Evolutionary conservation across 1,140 invertebrate genomes (phyloP), one percentile per base, ranked within the genome.

Genomic region (Grapholita molesta): DNA sequence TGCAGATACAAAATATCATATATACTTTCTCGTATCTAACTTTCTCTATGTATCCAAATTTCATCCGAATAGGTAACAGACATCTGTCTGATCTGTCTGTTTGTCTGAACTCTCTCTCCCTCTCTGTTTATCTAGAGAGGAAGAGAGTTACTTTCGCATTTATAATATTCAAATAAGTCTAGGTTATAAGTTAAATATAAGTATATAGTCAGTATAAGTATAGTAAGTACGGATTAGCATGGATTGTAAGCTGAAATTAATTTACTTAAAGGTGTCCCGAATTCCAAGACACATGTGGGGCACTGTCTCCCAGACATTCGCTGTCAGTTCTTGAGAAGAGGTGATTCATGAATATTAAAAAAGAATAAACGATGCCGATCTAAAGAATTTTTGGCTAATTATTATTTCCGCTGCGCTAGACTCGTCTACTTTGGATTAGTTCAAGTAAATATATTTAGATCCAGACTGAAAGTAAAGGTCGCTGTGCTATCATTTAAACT

Each of bases 281-380:
- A 61, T 61, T 61, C 55, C 25, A 21, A 48, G 42, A 21, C 55
- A 61, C 55, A 61, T 61, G 55, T 61, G 55, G 55, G 42, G n/a
- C 25, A 30, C 23, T 30, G 53, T 30, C 25, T 28, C 55, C 55
- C 55, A 61, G 55, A 61, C 55, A 30, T 61, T 25, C 32, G 55
- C 24, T 28, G 28, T 61, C 42, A 11, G 18, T 61, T 32, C 25
- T 30, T 9, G 25, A 32, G 30, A 61, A 24, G 0, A 5, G 23
- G 8, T 61, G 55, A 61, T 28, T 61, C 55, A 61, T 18, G 24
- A 61, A 30, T 30, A 48, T 48, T 48, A 15, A 15, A 15, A 15
- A 15, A 38, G 18, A 48, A 48, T 48, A 48, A 48, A 48, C 18
- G 5, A 7, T 48, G 35, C 42, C 18, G 42, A 48, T 48, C 42